phyloP scores from a whole-genome alignment of 1,140 invertebrate species.

The Pseudomyrmex sp. region DNA sequence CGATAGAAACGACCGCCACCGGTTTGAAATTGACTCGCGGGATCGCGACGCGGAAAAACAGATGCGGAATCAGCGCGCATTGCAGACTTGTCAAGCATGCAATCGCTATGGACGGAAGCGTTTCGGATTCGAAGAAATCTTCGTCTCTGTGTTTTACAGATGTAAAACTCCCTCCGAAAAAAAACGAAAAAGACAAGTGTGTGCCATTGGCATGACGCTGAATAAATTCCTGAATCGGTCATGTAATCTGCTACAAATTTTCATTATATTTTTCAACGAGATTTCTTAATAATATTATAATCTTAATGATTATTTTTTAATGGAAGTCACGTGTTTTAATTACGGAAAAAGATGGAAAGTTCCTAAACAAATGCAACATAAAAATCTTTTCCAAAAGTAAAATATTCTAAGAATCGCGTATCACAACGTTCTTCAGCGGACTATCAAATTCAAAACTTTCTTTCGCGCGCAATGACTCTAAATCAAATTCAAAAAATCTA shows the following conservation, averaged over 20 bases:
- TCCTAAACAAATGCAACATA: neutral
- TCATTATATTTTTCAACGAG: too few species aligned
- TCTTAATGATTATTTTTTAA: too few species aligned
- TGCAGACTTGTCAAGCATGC: constrained; percentile 19
- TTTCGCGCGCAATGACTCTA: neutral
- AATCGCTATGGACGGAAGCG: constrained; percentile 24
- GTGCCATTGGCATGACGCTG: neutral
- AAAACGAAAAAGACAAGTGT: neutral
- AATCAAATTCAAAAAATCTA: neutral
- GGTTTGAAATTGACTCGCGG: constrained; percentile 66
- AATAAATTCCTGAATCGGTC: constrained; percentile 28
- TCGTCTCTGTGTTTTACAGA: constrained; percentile 4
- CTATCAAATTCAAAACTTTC: neutral
- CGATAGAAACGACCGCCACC: constrained; percentile 56
- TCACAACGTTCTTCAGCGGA: neutral
- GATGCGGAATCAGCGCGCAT: constrained; percentile 20
- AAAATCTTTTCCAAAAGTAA: neutral
- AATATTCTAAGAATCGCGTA: too few species aligned
- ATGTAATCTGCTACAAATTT: neutral
- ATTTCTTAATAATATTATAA: too few species aligned
- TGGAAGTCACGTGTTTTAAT: too few species aligned
- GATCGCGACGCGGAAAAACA: constrained; percentile 60
- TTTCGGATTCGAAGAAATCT: constrained; percentile 29
- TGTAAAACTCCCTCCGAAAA: constrained; percentile 36
- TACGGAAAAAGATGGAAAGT: neutral